Evolutionary conservation across 2,797 vertebrate species (phyloP), one percentile per base, ranked within the genome.

Genomic region (Acanthornis magna): DNA sequence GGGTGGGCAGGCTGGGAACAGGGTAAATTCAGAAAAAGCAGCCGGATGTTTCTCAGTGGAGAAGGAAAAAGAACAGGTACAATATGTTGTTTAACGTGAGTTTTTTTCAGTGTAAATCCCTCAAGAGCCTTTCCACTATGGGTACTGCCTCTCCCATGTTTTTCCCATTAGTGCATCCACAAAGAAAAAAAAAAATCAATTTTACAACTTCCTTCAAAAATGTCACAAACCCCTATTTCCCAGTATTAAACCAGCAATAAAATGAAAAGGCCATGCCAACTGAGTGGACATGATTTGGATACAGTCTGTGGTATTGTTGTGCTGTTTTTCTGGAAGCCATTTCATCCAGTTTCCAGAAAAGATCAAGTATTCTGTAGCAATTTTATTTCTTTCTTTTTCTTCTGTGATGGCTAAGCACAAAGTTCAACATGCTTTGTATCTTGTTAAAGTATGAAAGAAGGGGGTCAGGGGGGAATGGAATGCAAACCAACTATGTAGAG

Each of bases 31-130:
- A 70, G 50, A 74, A 48, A 61, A 61, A 84, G 57, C 26, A 89
- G 75, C 29, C 53, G 93, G 62, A 91, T 80, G 58, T 89, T 91
- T 85, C 85, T 93, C 15, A 45, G 77, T 84, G 47, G 29, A 88
- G 66, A 53, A 65, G 88, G 76, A 60, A 70, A 91, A 94, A 92
- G 88, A 94, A 82, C 60, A 96, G 92, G 89, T 93, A 91, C 36
- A 89, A 88, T 8, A 40, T 1, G 3, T 21, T 88, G 19, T 66
- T 84, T 62, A 79, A 38, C 26, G 32, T 4, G 9, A 91, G 4
- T 0, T 70, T 75, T 79, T 76, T 79, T 54, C 80, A 74, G 55
- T 36, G n/a, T 32, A 87, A 91, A 94, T 42, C 60, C 50, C 45
- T 79, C 45, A 84, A 72, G 21, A 83, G 38, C 43, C 38, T 51